Base-by-base conservation (phyloP, 2,888 invertebrate genomes). In the Trissolcus brochymenae region DNA sequence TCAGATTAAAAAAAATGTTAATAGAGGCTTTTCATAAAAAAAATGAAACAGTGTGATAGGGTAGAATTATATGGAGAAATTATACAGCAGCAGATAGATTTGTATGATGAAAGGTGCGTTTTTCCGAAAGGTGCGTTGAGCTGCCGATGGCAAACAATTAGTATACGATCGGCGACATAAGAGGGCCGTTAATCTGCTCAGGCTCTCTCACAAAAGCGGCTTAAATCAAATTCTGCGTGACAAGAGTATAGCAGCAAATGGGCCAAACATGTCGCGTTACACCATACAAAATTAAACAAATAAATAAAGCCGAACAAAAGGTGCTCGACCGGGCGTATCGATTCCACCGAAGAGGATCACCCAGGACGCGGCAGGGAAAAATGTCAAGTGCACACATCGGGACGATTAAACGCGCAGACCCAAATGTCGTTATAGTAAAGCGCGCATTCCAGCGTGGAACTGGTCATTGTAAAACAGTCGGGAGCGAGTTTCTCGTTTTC, bases 401-500 rank as follows among this genome's bases (percentile, higher is more conserved):
- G 53, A 55, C 66, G 66, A 67, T 67, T 67, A 51, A 67, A 66
- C 50, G 50, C 25, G 35, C 40, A 25, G 16, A 50, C 57, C 11
- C 62, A 71, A 56, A 62, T 68, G 46, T 60, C 50, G 35, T 21
- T n/a, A 21, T n/a, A 35, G 57, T 64, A 46, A 16, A 40, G 40
- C 64, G 53, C 21, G 55, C 61, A 70, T 70, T 49, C 70, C 70
- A 50, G 43, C 57, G 67, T 62, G 49, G 51, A 62, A 56, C 53
- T 29, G 62, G 65, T 25, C 73, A 73, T 73, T 73, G 73, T 73
- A 65, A 60, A 60, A 60, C 73, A 64, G 64, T 43, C 56, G 54
- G 56, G 54, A 65, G 49, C 50, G 41, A 55, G 55, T 72, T 64
- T 51, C 70, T 46, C 54, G 51, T 71, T 62, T 60, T 51, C 72